Conservation (phyloP, 2,888 invertebrate genomes). For the Nowickia ferox region DNA sequence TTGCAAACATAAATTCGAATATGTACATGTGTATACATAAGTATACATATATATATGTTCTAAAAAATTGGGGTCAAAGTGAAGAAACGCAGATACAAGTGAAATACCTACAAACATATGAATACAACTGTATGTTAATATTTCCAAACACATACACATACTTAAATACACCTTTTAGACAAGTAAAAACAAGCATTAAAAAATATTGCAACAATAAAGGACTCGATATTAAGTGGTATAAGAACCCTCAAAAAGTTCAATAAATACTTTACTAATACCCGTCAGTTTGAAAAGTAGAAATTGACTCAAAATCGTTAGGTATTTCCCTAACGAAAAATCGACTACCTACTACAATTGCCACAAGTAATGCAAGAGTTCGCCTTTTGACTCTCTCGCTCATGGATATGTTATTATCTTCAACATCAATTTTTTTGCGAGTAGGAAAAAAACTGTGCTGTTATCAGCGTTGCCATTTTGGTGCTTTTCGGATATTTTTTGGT, state of each 20-base stretch:
- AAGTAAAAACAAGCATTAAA: constrained; percentile 36
- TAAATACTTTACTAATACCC: constrained; percentile 59
- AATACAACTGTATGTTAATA: neutral
- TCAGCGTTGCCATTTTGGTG: too few species aligned
- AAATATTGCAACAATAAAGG: constrained; percentile 62
- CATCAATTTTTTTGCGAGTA: too few species aligned
- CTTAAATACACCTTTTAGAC: neutral
- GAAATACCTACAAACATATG: neutral
- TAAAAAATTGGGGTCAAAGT: constrained; percentile 72
- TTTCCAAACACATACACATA: neutral
- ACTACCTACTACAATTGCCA: too few species aligned
- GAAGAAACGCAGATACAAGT: constrained; percentile 74
- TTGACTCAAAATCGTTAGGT: too few species aligned
- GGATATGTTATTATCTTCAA: too few species aligned
- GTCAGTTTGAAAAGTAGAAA: too few species aligned
- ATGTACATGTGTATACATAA: neutral
- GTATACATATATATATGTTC: constrained; percentile 35
- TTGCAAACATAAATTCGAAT: neutral
- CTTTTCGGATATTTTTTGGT: too few species aligned
- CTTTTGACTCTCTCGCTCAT: too few species aligned
- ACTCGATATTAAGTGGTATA: constrained; percentile 62
- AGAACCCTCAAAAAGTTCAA: constrained; percentile 72
- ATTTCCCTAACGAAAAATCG: too few species aligned
- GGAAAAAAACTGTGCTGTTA: too few species aligned
- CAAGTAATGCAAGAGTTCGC: too few species aligned